A percentile compares a stretch with the other conserved stretches of the same genome.
These are phyloP conservation scores for Caenorhabditis zanzibari DNA, from an alignment of 2,888 invertebrate species.

Conservation along the genomic window DNA sequence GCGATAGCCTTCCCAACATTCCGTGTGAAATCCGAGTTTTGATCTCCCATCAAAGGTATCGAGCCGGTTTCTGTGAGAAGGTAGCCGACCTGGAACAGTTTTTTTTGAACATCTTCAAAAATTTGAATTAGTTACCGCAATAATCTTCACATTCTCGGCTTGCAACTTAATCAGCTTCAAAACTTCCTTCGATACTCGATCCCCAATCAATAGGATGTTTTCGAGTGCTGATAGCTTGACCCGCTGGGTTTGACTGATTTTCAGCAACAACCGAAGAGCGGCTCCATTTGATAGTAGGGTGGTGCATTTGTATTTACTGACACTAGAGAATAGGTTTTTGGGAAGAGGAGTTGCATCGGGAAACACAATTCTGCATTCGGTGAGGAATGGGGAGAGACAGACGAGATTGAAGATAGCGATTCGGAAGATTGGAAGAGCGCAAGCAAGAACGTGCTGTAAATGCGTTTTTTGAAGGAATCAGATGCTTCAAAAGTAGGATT, in stretches of 20 bases:
- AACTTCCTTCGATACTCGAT: constrained; percentile 78
- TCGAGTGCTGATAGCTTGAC: constrained; percentile 76
- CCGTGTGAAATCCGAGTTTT: constrained; percentile 79
- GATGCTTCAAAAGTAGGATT: no score
- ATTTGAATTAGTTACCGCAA: constrained; percentile 79
- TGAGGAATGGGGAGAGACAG: constrained; percentile 79
- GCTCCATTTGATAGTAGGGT: constrained; percentile 80
- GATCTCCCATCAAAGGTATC: constrained; percentile 80
- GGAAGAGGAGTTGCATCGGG: constrained; percentile 82
- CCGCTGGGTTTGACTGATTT: constrained; percentile 75
- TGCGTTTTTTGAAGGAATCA: no score
- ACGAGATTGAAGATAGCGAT: constrained; percentile 81
- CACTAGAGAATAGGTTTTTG: constrained; percentile 76
- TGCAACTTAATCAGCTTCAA: constrained; percentile 76
- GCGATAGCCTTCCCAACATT: constrained; percentile 77
- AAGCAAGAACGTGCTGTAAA: constrained; percentile 78
- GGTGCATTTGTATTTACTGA: constrained; percentile 78
- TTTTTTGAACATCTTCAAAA: no score
- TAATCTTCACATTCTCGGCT: constrained; percentile 78
- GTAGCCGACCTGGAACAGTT: constrained; percentile 77
- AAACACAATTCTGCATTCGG: constrained; percentile 77
- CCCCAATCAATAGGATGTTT: constrained; percentile 79
- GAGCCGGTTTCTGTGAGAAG: constrained; percentile 81
- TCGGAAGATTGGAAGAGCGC: constrained; percentile 82
- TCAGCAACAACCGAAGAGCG: constrained; percentile 79